Evolutionary conservation across 2,888 invertebrate species (phyloP).

Genomic region (Noctua janthe): DNA sequence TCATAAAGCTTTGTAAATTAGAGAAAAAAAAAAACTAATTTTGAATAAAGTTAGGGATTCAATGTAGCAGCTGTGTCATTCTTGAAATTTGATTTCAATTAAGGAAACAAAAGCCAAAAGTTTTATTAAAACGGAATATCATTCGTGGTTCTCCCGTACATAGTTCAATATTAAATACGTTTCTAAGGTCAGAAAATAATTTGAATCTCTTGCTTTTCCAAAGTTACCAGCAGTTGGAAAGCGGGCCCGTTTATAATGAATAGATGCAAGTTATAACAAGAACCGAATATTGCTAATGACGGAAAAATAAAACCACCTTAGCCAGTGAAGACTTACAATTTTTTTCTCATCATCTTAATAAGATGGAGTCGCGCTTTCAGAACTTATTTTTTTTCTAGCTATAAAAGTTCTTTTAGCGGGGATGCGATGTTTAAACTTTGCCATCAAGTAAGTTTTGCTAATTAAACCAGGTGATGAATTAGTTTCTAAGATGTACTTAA

Average conservation of each 20-base stretch:
- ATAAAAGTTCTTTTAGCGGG: neutral
- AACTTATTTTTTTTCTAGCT: neutral
- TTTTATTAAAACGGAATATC: conserved; percentile 86
- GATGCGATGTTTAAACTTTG: neutral
- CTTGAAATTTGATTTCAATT: conserved; percentile 88
- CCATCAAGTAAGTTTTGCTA: neutral
- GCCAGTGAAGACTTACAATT: conserved; percentile 2
- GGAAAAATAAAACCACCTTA: conserved; percentile 8
- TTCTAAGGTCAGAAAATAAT: conserved; percentile 69
- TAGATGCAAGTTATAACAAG: conserved; percentile 35
- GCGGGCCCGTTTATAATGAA: conserved; percentile 29
- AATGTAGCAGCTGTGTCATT: conserved; percentile 86
- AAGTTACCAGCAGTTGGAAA: conserved; percentile 42
- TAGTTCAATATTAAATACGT: conserved; percentile 76
- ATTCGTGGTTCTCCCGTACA: conserved; percentile 72
- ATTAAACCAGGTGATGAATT: neutral
- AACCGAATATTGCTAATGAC: conserved; percentile 13
- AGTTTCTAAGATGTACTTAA: neutral
- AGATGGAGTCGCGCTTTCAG: conserved; percentile 10
- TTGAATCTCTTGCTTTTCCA: conserved; percentile 65
- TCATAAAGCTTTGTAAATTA: conserved; percentile 58
- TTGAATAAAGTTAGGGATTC: conserved; percentile 73
- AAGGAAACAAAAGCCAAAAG: conserved; percentile 86
- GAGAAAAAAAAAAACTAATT: conserved; percentile 76
- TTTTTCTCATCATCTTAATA: conserved; percentile 22